Conservation (phyloP, 2,113 vertebrate species). For the Camarhynchus parvulus region DNA sequence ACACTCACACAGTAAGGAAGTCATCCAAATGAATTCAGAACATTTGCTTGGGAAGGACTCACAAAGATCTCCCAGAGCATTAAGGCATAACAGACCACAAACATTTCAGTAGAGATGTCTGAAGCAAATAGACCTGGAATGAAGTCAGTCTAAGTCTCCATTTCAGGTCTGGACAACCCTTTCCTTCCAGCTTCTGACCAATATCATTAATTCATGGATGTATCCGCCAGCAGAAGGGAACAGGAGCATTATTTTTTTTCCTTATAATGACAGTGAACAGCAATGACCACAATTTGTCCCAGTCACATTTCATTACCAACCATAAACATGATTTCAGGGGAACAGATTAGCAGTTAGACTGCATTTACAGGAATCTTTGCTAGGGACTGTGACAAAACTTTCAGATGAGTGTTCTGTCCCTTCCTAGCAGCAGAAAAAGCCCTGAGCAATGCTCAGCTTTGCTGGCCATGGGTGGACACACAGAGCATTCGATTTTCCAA, state of each 20-base stretch:
- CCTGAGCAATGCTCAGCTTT: not conserved
- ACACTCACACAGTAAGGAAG: not conserved
- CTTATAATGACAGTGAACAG: not conserved
- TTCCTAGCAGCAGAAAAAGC: not conserved
- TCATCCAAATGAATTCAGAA: not conserved
- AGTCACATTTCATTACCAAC: not conserved
- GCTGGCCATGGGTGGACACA: not conserved
- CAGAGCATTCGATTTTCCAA: not conserved
- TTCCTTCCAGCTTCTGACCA: not conserved
- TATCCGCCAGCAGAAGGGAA: not conserved
- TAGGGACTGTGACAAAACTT: not conserved
- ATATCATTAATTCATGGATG: not conserved
- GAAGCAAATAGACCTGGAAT: not conserved
- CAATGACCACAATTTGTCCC: not conserved
- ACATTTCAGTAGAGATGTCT: not conserved
- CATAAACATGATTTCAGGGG: not conserved
- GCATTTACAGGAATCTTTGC: not conserved
- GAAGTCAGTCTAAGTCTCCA: not conserved
- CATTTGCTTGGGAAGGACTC: not conserved
- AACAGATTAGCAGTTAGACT: not conserved
- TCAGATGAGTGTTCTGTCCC: not conserved
- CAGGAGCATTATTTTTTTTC: not conserved
- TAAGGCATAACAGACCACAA: not conserved
- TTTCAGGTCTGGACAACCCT: not conserved
- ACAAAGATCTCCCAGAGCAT: not conserved